phyloP scores from a whole-genome alignment of 1,140 invertebrate genomes.

The Heliconius eleuchia region DNA sequence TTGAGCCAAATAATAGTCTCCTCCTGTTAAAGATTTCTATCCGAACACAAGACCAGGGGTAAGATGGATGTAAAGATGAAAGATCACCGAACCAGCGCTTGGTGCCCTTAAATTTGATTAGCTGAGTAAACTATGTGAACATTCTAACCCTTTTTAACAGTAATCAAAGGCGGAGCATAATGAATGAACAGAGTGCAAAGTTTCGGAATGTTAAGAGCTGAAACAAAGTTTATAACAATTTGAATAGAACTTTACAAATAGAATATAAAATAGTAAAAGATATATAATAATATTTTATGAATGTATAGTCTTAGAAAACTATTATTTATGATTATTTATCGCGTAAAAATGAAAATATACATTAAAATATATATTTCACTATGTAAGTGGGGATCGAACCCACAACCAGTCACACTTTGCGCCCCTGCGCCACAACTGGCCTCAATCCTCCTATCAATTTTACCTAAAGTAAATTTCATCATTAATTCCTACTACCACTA shows the following conservation, averaged over 20 bases:
- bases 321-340: no score
- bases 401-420: no score
- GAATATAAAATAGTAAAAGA: not conserved
- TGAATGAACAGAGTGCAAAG: conserved; percentile 46
- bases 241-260: not conserved
- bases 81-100: conserved; percentile 51
- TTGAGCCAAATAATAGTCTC: not conserved
- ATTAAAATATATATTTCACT: no score
- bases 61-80: conserved; percentile 32
- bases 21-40: not conserved
- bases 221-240: conserved; percentile 18
- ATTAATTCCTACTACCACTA: not conserved
- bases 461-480: not conserved
- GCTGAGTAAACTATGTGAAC: conserved; percentile 54
- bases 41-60: not conserved
- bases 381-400: no score
- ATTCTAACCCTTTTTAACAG: conserved; percentile 54
- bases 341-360: no score
- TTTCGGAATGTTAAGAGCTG: conserved; percentile 43
- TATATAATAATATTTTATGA: not conserved
- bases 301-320: no score
- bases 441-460: no score
- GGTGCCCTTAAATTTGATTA: conserved; percentile 58
- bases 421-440: no score
- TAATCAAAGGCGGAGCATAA: conserved; percentile 55